These are phyloP conservation scores for Rhynchotus rufescens DNA, from an alignment of 2,797 vertebrate genomes.

Conservation along the genomic window DNA sequence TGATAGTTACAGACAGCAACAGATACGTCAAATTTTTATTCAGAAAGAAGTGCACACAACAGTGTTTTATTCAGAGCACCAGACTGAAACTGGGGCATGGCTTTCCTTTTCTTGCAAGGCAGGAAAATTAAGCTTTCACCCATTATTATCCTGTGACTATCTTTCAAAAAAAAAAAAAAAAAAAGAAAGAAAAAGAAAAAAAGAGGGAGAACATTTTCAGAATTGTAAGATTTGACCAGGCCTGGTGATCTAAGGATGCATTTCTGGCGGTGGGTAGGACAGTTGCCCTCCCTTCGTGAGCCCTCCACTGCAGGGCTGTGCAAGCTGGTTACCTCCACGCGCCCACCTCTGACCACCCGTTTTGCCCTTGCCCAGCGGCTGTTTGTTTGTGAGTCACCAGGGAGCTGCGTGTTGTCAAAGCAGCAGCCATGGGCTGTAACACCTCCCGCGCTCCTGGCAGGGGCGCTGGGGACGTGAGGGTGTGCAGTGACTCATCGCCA, in stretches of 20 bases:
- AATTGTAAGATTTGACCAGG: background rate
- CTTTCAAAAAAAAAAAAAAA: background rate
- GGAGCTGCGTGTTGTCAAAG: background rate
- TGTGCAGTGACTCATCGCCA: accelerated
- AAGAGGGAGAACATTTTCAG: background rate
- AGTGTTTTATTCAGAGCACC: background rate
- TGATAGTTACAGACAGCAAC: background rate
- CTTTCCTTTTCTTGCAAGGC: background rate
- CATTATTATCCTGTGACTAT: background rate
- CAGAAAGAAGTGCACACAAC: background rate
- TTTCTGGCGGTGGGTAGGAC: background rate
- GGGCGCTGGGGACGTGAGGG: background rate
- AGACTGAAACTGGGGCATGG: background rate
- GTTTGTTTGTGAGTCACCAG: constrained; percentile 4
- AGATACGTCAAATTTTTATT: background rate
- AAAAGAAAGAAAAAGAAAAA: too few species aligned
- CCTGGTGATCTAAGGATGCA: background rate
- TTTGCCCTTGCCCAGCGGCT: background rate
- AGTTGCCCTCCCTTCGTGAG: background rate
- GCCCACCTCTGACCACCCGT: background rate
- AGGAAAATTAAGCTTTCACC: background rate
- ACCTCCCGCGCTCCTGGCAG: accelerated
- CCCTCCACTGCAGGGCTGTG: background rate
- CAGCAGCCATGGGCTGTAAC: background rate
- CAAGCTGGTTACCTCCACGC: background rate